A percentile compares a stretch with the other conserved stretches of the same genome.
Conservation (phyloP, 1,140 invertebrate genomes). For the Harpegnathos saltator region DNA sequence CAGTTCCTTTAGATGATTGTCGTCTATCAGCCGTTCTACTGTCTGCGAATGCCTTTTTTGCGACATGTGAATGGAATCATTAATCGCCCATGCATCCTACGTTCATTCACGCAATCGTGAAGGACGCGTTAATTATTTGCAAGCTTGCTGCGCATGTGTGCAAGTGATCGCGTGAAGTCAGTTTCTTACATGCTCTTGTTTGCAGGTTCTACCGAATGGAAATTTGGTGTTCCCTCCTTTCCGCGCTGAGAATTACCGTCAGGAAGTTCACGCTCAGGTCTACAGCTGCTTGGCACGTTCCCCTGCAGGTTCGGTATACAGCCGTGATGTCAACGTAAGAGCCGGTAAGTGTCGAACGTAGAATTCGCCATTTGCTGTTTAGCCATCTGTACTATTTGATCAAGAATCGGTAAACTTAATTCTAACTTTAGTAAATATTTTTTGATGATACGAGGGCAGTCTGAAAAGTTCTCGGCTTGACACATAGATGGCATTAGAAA, state of each 20-base stretch:
- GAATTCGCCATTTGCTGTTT: slow-evolving; percentile 40
- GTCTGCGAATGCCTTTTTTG: slow-evolving; percentile 9
- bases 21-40: background rate
- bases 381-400: slow-evolving; percentile 52
- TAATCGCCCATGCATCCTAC: slow-evolving; percentile 55
- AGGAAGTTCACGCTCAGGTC: slow-evolving; percentile 97
- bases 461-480: no score
- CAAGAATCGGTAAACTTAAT: background rate
- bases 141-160: background rate
- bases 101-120: slow-evolving; percentile 47
- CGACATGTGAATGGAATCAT: slow-evolving; percentile 34
- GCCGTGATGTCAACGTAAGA: slow-evolving; percentile 96
- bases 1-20: background rate
- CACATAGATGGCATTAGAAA: no score
- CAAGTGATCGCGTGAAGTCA: slow-evolving; percentile 16
- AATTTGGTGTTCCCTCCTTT: slow-evolving; percentile 97
- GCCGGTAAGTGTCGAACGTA: slow-evolving; percentile 90
- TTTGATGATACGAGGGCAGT: no score
- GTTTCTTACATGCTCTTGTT: slow-evolving; percentile 30
- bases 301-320: slow-evolving; percentile 95
- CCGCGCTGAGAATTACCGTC: slow-evolving; percentile 95
- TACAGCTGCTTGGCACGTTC: slow-evolving; percentile 97
- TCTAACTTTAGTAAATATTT: background rate
- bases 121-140: slow-evolving; percentile 58
- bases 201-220: slow-evolving; percentile 94